Base-by-base conservation (phyloP, 2,888 invertebrate species). In the Phymatocera aterrima region DNA sequence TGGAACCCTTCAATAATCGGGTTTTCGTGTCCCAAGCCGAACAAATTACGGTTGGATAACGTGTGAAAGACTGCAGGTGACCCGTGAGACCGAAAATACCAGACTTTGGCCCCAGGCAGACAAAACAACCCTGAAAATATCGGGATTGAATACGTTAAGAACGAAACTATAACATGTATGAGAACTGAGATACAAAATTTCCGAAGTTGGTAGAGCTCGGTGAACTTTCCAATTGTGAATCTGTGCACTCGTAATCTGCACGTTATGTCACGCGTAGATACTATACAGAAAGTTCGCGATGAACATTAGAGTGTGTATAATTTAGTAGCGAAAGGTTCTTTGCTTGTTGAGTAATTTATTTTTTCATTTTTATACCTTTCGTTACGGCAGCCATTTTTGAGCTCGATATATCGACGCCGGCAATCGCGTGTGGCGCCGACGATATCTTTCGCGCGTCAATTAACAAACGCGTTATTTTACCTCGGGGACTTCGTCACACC, bases 381-480 rank as follows among this genome's bases (percentile, higher is more conserved):
- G 15, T 24, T 43, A 24, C 34, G 6, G 15, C 40, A 8, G 24
- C 40, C 37, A 64, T 64, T 68, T 68, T 68, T 24, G 12, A 68
- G 65, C 65, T 68, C 65, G 43, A 68, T 68, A 68, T 68, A 68
- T 68, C 43, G 40, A 40, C 65, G 65, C 18, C 43, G 61, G 43
- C 43, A 43, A 43, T 68, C 43, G 40, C 65, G 43, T 68, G 43
- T 68, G 65, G 65, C 65, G 65, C 43, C 65, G 43, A 10, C 65
- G 65, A 43, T 68, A 40, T 68, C 65, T 68, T 43, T 68, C 18
- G 10, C 21, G 34, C 65, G 24, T 40, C 43, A 24, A 68, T 68
- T 31, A 68, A 24, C 43, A 28, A 46, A 43, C 46, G 18, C 46
- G 40, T 46, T 43, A 68, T 46, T 68, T 68, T 46, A 5, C 43